Conservation (phyloP, 2,888 invertebrate species). For the Brachynemurus nebulosus region DNA sequence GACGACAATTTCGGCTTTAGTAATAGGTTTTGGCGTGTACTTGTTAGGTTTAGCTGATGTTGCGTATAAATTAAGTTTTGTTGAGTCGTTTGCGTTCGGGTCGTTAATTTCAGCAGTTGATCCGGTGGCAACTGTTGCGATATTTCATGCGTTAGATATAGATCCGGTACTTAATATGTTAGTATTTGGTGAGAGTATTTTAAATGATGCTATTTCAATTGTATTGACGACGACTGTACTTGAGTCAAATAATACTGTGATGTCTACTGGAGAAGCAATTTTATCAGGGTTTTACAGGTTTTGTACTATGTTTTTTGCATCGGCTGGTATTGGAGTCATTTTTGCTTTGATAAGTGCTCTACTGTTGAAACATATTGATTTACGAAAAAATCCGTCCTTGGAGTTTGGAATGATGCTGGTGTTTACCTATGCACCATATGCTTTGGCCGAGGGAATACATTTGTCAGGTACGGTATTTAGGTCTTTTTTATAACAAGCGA, state of each 20-base stretch:
- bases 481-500: no score
- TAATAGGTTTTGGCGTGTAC: constrained; percentile 94
- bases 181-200: constrained; percentile 89
- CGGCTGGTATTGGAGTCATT: constrained; percentile 89
- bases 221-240: constrained; percentile 85
- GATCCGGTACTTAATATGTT: constrained; percentile 98
- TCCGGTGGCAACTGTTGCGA: constrained; percentile 97
- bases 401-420: constrained; percentile 98
- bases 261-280: constrained; percentile 69
- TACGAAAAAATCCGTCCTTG: constrained; percentile 92
- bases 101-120: constrained; percentile 97
- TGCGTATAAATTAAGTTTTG: constrained; percentile 82
- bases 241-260: constrained; percentile 51
- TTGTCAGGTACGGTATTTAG: constrained; percentile 76
- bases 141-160: constrained; percentile 93
- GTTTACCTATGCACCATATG: constrained; percentile 97
- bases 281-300: constrained; percentile 79
- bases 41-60: constrained; percentile 82
- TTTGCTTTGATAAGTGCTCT: constrained; percentile 90
- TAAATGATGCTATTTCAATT: constrained; percentile 98
- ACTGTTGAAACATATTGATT: constrained; percentile 86
- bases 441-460: constrained; percentile 91
- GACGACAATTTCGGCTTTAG: constrained; percentile 90
- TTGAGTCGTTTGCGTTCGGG: constrained; percentile 98
- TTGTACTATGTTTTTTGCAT: constrained; percentile 96